A percentile compares a stretch with the other conserved stretches of the same genome.
Evolutionary conservation across 2,888 invertebrate genomes (phyloP).

Genomic region (Agrochola circellaris): DNA sequence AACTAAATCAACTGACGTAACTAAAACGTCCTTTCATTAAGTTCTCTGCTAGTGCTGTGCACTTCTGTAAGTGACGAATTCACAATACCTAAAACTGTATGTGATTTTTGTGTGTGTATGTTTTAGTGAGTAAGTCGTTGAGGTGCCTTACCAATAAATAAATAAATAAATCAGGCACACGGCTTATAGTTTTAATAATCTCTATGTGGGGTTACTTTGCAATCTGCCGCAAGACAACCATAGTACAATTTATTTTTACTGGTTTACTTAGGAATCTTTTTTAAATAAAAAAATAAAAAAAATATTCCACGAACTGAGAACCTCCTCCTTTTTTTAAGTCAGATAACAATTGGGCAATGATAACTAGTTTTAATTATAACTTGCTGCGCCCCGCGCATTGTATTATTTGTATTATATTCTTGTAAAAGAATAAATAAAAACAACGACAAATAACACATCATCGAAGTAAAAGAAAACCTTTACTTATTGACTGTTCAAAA

Average conservation of each 20-base stretch:
- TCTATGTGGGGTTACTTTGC: not conserved
- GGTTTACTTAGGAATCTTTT: not conserved
- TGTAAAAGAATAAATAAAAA: not conserved
- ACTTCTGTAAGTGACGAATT: too few species aligned
- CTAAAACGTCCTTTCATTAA: too few species aligned
- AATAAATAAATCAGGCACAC: too few species aligned
- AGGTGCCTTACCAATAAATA: too few species aligned
- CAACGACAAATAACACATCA: not conserved
- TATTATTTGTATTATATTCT: not conserved
- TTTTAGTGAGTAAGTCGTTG: too few species aligned
- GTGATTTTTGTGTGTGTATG: too few species aligned
- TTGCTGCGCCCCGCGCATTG: too few species aligned
- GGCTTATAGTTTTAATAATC: not conserved
- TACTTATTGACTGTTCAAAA: slow-evolving; percentile 7
- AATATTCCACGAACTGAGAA: too few species aligned
- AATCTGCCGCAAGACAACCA: not conserved
- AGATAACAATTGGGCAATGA: not conserved
- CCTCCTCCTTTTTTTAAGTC: too few species aligned
- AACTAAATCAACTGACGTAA: too few species aligned
- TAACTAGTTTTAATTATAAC: not conserved
- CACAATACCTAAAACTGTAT: too few species aligned
- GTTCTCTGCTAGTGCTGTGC: too few species aligned
- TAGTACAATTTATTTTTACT: not conserved
- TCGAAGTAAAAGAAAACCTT: slow-evolving; percentile 10
- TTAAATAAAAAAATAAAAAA: not conserved